These are phyloP conservation scores for Phrynocephalus forsythii DNA, from an alignment of 2,797 vertebrate species.

Conservation along the genomic window DNA sequence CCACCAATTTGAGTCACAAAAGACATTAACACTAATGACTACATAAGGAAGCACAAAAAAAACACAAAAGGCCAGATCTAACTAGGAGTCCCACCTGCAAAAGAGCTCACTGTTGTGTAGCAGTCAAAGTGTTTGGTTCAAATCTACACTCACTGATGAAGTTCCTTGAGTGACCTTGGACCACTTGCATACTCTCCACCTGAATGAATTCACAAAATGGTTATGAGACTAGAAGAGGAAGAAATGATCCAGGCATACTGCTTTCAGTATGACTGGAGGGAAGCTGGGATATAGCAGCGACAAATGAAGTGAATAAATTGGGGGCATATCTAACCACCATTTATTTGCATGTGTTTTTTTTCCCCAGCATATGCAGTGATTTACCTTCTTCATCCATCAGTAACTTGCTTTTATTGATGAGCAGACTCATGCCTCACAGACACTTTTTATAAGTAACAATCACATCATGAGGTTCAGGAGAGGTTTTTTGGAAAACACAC, in stretches of 20 bases:
- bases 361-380: background rate
- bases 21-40: constrained; percentile 12
- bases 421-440: background rate
- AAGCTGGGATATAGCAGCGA: too few species aligned
- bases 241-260: too few species aligned
- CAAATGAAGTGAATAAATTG: background rate
- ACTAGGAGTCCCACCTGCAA: background rate
- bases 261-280: too few species aligned
- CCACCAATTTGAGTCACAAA: constrained; percentile 1
- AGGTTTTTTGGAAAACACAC: background rate
- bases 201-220: too few species aligned
- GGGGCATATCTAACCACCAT: background rate
- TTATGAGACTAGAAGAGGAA: too few species aligned
- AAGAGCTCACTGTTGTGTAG: background rate
- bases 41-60: background rate
- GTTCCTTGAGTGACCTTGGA: too few species aligned
- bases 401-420: background rate
- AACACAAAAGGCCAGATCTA: background rate
- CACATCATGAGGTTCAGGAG: background rate
- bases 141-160: too few species aligned
- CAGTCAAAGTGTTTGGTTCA: too few species aligned
- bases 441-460: background rate
- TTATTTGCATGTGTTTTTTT: background rate
- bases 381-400: background rate
- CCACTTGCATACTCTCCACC: too few species aligned